Conservation (phyloP, 2,888 invertebrate species). For the Antheraea yamamai region DNA sequence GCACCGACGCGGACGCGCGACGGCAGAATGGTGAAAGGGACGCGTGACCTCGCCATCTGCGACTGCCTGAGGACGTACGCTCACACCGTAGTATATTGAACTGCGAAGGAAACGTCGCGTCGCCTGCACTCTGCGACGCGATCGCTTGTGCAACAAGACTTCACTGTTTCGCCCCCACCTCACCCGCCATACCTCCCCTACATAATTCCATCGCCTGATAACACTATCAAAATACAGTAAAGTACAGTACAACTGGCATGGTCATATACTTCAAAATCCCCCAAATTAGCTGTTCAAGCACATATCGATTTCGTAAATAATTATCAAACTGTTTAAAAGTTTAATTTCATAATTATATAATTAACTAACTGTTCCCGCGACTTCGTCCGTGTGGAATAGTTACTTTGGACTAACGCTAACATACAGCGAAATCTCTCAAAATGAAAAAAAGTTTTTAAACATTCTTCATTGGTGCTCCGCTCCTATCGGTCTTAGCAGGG, state of each 20-base stretch:
- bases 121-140: slow-evolving; percentile 22
- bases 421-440: too few species aligned
- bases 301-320: not conserved
- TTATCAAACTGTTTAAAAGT: too few species aligned
- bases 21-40: slow-evolving; percentile 21
- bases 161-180: not conserved
- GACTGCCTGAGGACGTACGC: slow-evolving; percentile 23
- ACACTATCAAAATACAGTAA: not conserved
- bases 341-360: too few species aligned
- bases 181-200: not conserved
- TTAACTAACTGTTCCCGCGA: too few species aligned
- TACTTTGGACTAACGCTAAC: too few species aligned
- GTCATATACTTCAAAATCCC: not conserved
- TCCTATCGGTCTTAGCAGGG: too few species aligned
- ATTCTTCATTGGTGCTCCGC: too few species aligned
- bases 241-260: not conserved
- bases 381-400: too few species aligned
- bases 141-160: slow-evolving; percentile 7
- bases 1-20: slow-evolving; percentile 30
- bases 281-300: not conserved
- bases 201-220: not conserved
- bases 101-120: slow-evolving; percentile 42
- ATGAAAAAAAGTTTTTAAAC: too few species aligned
- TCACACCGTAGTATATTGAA: slow-evolving; percentile 56
- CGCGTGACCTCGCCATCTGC: slow-evolving; percentile 21